phyloP scores from a whole-genome alignment of 2,888 invertebrate genomes.

The Falcaria lacertinaria region DNA sequence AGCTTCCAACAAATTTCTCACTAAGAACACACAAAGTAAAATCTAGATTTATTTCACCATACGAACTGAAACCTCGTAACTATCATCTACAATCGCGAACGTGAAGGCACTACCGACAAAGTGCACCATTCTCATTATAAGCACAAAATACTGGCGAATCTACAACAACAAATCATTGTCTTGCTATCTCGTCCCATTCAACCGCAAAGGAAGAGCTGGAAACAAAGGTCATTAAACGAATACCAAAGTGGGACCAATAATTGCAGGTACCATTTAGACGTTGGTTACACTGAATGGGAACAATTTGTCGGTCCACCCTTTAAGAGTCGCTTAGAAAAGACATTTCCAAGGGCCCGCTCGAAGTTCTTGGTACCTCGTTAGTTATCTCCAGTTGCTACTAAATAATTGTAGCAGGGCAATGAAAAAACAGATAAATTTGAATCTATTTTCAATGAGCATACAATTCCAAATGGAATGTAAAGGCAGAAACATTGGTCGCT shows the following conservation, averaged over 20 bases:
- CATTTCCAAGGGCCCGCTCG: constrained; percentile 65
- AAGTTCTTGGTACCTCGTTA: constrained; percentile 71
- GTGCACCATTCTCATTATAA: constrained; percentile 9
- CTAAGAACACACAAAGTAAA: no score
- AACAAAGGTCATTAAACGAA: constrained; percentile 77
- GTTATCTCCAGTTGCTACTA: constrained; percentile 63
- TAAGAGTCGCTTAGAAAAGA: constrained; percentile 54
- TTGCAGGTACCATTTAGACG: constrained; percentile 54
- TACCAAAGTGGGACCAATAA: constrained; percentile 61
- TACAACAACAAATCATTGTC: constrained; percentile 53
- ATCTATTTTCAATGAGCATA: constrained; percentile 18
- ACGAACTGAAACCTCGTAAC: no score
- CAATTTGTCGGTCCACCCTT: constrained; percentile 71
- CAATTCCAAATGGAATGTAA: constrained; percentile 19
- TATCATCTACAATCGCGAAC: background rate
- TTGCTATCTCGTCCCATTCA: constrained; percentile 56
- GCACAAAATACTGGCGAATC: constrained; percentile 35
- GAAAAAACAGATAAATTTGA: constrained; percentile 15
- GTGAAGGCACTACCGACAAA: constrained; percentile 7
- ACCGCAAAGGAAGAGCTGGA: constrained; percentile 44
- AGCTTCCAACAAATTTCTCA: no score
- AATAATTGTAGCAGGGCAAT: constrained; percentile 67
- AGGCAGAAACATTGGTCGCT: constrained; percentile 5
- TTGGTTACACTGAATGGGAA: constrained; percentile 56
- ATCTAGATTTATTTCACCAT: no score